phyloP scores from a whole-genome alignment of 53 echinoderm and acorn worm genomes.

The Hippasteria phrygiana region DNA sequence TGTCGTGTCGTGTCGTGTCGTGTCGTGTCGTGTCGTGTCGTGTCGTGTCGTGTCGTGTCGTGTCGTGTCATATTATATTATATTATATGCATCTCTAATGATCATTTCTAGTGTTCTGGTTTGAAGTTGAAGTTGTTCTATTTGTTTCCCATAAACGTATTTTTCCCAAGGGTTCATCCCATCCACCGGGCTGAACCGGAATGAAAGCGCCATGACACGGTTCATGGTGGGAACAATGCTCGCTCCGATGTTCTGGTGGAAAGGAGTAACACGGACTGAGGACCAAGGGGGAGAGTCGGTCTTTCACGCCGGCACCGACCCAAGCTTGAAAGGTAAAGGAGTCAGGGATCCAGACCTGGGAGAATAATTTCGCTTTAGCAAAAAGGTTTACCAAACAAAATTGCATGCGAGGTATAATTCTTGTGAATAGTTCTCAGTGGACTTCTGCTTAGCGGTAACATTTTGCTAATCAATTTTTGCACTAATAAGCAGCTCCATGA shows the following conservation, averaged over 20 bases:
- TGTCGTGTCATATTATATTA: too few species aligned
- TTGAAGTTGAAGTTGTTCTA: too few species aligned
- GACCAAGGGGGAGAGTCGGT: conserved; percentile 78
- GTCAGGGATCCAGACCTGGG: background rate
- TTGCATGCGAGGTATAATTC: background rate
- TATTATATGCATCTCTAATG: too few species aligned
- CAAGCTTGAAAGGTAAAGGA: conserved; percentile 71
- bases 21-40: too few species aligned
- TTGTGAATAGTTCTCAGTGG: background rate
- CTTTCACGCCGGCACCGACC: conserved; percentile 71
- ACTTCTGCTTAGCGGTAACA: too few species aligned
- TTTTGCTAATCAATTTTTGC: too few species aligned
- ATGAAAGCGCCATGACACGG: conserved; percentile 45
- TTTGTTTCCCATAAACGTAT: background rate
- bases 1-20: too few species aligned
- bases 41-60: too few species aligned
- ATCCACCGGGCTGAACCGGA: conserved; percentile 68
- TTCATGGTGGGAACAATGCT: conserved; percentile 45
- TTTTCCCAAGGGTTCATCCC: conserved; percentile 78
- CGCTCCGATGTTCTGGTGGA: conserved; percentile 53
- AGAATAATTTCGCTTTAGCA: background rate
- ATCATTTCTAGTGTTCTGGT: too few species aligned
- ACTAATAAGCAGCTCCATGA: too few species aligned
- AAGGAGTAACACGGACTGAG: conserved; percentile 70
- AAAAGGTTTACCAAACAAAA: background rate